Evolutionary conservation across 2,888 invertebrate species (phyloP).

Genomic region (Chymomyza caudatula): DNA sequence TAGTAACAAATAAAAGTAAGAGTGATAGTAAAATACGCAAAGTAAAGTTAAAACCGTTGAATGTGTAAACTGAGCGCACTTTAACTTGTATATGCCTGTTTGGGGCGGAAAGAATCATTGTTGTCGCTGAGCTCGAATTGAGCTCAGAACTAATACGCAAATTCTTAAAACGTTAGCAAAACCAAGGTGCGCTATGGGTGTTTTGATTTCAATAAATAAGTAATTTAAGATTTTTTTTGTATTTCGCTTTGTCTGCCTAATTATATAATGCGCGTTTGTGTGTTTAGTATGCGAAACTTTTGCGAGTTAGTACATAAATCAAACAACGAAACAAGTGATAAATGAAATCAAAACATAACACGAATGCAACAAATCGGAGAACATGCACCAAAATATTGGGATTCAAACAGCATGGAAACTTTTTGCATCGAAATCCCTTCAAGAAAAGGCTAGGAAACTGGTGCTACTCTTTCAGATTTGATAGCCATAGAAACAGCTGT

Average conservation of each 20-base stretch:
- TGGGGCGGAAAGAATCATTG: slow-evolving; percentile 14
- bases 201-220: slow-evolving; percentile 12
- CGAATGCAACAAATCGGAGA: background rate
- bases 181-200: slow-evolving; percentile 53
- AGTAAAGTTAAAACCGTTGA: background rate
- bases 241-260: slow-evolving; percentile 20
- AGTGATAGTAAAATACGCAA: slow-evolving; percentile 4
- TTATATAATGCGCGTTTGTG: background rate
- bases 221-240: slow-evolving; percentile 31
- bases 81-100: background rate
- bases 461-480: no score
- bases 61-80: background rate
- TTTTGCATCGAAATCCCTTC: background rate
- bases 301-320: background rate
- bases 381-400: slow-evolving; percentile 3
- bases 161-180: slow-evolving; percentile 47
- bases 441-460: background rate
- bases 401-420: background rate
- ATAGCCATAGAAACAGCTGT: slow-evolving; percentile 29
- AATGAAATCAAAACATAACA: slow-evolving; percentile 9
- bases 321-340: slow-evolving; percentile 25
- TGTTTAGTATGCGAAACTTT: slow-evolving; percentile 3
- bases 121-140: slow-evolving; percentile 15
- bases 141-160: slow-evolving; percentile 21
- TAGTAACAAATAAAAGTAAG: slow-evolving; percentile 25